These are phyloP conservation scores for Carposina sasakii DNA, from an alignment of 1,140 invertebrate genomes.

Conservation along the genomic window DNA sequence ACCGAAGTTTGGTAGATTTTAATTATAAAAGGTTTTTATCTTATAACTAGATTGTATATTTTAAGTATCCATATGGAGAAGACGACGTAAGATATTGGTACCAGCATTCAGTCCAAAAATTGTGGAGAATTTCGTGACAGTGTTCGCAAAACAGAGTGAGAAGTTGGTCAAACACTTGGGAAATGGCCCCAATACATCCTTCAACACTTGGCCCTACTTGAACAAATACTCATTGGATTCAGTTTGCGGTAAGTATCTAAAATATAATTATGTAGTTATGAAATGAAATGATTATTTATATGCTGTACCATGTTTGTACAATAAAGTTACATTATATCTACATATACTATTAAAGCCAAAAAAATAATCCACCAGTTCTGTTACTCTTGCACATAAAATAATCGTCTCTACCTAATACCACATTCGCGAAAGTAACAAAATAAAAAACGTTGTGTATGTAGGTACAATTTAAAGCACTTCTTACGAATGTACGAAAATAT, in stretches of 20 bases:
- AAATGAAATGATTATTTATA: neutral
- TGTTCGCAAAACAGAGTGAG: slow-evolving; percentile 81
- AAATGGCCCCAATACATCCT: slow-evolving; percentile 12
- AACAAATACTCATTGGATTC: slow-evolving; percentile 52
- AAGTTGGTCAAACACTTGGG: slow-evolving; percentile 64
- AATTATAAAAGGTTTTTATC: no score
- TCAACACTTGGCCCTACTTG: slow-evolving; percentile 40
- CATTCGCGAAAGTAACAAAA: no score
- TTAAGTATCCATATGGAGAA: slow-evolving; percentile 83
- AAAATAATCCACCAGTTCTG: no score
- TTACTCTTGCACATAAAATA: no score
- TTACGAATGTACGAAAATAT: no score
- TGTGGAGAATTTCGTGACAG: slow-evolving; percentile 81
- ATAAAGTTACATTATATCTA: slow-evolving; percentile 3
- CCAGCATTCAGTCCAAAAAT: slow-evolving; percentile 93
- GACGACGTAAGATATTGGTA: slow-evolving; percentile 85
- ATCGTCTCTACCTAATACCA: no score
- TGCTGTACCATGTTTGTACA: slow-evolving; percentile 7
- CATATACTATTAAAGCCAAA: no score
- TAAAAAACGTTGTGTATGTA: no score
- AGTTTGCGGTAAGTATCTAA: slow-evolving; percentile 50
- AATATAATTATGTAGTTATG: no score
- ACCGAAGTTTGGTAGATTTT: no score
- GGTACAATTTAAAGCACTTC: no score
- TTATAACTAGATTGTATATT: no score